A percentile compares a stretch with the other conserved stretches of the same genome.
These are phyloP conservation scores for Archocentrus centrarchus DNA, from an alignment of 2,113 vertebrate genomes.

Conservation along the genomic window DNA sequence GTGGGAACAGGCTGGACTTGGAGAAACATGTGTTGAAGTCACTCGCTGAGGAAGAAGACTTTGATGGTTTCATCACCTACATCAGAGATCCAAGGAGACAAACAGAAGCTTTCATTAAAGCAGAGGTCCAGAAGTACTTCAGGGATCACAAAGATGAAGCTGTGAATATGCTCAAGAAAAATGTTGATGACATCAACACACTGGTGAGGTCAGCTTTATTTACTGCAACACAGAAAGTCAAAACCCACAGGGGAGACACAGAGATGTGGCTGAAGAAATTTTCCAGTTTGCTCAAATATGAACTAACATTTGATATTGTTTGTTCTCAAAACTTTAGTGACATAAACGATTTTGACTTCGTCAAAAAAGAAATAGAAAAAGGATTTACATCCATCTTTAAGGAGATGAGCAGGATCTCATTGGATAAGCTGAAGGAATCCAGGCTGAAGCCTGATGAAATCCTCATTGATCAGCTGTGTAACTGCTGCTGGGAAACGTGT, in stretches of 20 bases:
- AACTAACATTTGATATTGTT: neutral
- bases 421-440: too few species aligned
- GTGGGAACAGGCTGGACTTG: neutral
- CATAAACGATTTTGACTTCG: too few species aligned
- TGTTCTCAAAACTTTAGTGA: too few species aligned
- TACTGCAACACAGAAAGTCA: neutral
- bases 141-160: neutral
- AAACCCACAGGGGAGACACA: neutral
- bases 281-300: neutral
- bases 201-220: neutral
- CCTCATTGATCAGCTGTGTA: too few species aligned
- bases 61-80: neutral
- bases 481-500: too few species aligned
- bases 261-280: neutral
- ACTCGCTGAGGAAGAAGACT: accelerated
- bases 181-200: neutral
- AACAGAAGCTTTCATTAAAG: neutral
- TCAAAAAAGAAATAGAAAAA: too few species aligned
- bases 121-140: neutral
- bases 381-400: too few species aligned
- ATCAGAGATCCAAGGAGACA: accelerated
- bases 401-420: too few species aligned
- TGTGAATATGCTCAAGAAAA: neutral
- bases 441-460: too few species aligned
- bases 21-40: neutral